These are phyloP conservation scores for Gymnocephalus cernua DNA, from an alignment of 2,113 vertebrate species.

Conservation along the genomic window DNA sequence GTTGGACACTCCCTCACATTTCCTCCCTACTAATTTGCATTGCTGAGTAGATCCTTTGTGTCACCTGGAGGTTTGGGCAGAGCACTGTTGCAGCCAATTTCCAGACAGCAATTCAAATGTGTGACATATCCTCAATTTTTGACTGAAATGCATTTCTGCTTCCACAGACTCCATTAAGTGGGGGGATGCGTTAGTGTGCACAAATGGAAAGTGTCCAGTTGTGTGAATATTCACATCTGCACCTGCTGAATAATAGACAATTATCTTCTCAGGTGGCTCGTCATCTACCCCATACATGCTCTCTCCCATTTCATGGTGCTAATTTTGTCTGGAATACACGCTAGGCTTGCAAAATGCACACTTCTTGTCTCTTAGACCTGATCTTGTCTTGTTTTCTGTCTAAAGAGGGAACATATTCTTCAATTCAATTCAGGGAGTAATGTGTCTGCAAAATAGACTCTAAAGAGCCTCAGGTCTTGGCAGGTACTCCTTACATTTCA, in stretches of 20 bases:
- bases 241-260: conserved; percentile 81
- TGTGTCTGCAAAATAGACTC: conserved; percentile 61
- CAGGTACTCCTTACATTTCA: conserved; percentile 66
- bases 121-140: conserved; percentile 63
- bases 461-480: conserved; percentile 65
- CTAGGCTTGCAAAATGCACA: conserved; percentile 60
- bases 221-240: conserved; percentile 80
- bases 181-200: conserved; percentile 28
- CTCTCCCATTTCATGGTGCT: conserved; percentile 50
- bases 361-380: conserved; percentile 57
- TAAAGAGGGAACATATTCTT: conserved; percentile 58
- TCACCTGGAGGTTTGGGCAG: conserved; percentile 72
- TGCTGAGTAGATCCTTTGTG: conserved; percentile 63
- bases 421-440: conserved; percentile 59
- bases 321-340: conserved; percentile 56
- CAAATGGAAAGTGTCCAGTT: conserved; percentile 74
- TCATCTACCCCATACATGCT: conserved; percentile 31
- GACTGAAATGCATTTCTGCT: conserved; percentile 37
- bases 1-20: conserved; percentile 59
- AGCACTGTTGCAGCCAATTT: conserved; percentile 64
- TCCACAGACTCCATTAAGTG: conserved; percentile 73
- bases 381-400: conserved; percentile 58
- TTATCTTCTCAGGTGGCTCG: conserved; percentile 68
- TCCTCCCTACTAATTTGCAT: conserved; percentile 68
- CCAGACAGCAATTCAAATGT: conserved; percentile 67